Percentiles rank a stretch among this genome's conserved stretches.
phyloP scores from a whole-genome alignment of 2,888 invertebrate species.

The Koerneria pararmatus region DNA sequence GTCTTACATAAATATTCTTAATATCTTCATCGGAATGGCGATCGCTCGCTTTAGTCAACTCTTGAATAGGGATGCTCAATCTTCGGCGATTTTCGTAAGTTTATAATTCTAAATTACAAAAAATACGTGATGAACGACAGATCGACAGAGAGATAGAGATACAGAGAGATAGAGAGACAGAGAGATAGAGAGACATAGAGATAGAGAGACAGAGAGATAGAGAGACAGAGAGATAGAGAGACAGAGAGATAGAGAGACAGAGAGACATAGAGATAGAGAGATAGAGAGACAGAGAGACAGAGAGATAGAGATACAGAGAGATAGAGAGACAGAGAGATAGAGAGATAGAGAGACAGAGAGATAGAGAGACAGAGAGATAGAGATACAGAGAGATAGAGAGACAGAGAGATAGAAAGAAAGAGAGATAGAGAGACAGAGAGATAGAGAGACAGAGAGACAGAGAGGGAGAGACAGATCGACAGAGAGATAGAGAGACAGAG shows the following conservation, averaged over 20 bases:
- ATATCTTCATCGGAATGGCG: too few species aligned
- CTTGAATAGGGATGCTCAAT: too few species aligned
- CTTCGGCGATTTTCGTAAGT: too few species aligned
- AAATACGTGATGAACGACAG: too few species aligned
- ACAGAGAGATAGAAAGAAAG: not conserved
- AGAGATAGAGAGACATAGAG: not conserved
- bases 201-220: not conserved
- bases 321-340: not conserved
- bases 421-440: not conserved
- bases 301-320: not conserved
- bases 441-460: slow-evolving; percentile 1
- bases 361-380: not conserved
- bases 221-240: slow-evolving; percentile 1
- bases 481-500: slow-evolving; percentile 9
- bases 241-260: not conserved
- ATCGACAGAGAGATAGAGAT: not conserved
- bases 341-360: slow-evolving; percentile 1
- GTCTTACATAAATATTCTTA: too few species aligned
- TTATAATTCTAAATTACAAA: too few species aligned
- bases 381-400: slow-evolving; percentile 3
- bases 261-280: not conserved
- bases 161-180: not conserved
- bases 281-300: not conserved
- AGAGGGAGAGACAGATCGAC: not conserved
- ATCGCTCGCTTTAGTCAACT: too few species aligned